These are phyloP conservation scores for Notolepis coatsorum DNA, from an alignment of 2,797 vertebrate species.

Conservation along the genomic window DNA sequence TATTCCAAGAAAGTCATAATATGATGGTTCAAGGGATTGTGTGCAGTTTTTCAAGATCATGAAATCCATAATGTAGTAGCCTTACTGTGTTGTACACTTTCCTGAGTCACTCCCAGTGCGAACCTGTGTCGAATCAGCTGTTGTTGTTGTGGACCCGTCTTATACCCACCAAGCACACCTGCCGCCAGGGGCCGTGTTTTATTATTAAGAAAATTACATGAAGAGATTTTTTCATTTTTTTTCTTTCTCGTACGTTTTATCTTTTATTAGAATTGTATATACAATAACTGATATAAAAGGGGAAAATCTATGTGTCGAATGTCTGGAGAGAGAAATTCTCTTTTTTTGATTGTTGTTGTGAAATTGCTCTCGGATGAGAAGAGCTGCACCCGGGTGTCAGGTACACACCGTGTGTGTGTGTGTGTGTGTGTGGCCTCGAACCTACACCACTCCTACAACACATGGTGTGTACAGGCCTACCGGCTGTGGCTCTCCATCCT, in stretches of 20 bases:
- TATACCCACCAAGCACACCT: no score
- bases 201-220: conserved; percentile 3
- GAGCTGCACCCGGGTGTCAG: no score
- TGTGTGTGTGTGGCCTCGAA: no score
- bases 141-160: no score
- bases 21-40: conserved; percentile 9
- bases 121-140: neutral
- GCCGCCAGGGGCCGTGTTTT: conserved; percentile 23
- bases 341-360: conserved; percentile 26
- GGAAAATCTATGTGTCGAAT: conserved; percentile 25
- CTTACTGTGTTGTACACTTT: no score
- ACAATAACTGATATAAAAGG: conserved; percentile 46
- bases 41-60: neutral
- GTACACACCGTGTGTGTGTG: no score
- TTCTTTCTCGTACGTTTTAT: conserved; percentile 4
- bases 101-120: neutral
- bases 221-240: conserved; percentile 38
- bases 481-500: conserved; percentile 3
- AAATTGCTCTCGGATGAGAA: conserved; percentile 1
- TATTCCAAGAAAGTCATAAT: neutral
- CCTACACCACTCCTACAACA: no score
- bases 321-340: conserved; percentile 12
- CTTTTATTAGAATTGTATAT: conserved; percentile 57
- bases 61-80: neutral
- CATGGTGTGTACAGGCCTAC: neutral